phyloP scores from a whole-genome alignment of 2,888 invertebrate species.

The Oxyteleia sp. region DNA sequence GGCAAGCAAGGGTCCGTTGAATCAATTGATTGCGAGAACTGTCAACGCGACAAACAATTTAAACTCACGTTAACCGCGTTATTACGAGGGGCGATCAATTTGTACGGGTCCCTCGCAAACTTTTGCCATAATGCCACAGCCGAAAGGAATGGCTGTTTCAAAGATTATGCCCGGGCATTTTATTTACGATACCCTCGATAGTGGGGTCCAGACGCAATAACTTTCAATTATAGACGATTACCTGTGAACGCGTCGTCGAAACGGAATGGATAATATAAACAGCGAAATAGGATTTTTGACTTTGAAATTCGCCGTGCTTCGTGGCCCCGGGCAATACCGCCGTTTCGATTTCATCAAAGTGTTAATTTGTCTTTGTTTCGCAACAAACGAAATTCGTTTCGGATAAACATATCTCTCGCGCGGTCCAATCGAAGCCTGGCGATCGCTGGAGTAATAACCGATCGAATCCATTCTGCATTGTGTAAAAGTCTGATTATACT shows the following conservation, averaged over 20 bases:
- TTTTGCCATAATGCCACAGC: constrained; percentile 51
- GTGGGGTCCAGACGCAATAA: constrained; percentile 53
- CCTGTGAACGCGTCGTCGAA: constrained; percentile 42
- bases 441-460: constrained; percentile 19
- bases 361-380: neutral
- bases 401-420: too few species aligned
- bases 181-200: constrained; percentile 57
- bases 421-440: too few species aligned
- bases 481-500: constrained; percentile 26
- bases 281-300: too few species aligned
- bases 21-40: constrained; percentile 58
- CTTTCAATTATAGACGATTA: constrained; percentile 62
- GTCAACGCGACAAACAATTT: constrained; percentile 57
- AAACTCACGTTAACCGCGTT: constrained; percentile 59
- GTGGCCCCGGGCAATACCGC: neutral
- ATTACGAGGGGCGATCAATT: constrained; percentile 63
- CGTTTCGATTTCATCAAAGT: too few species aligned
- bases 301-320: too few species aligned
- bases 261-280: constrained; percentile 5
- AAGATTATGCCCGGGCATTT: constrained; percentile 43
- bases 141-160: constrained; percentile 53
- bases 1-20: too few species aligned
- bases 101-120: constrained; percentile 59
- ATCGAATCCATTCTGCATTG: constrained; percentile 11
- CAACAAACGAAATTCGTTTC: neutral